These are phyloP conservation scores for Drosophila mimica DNA, from an alignment of 2,888 invertebrate genomes.

Conservation along the genomic window DNA sequence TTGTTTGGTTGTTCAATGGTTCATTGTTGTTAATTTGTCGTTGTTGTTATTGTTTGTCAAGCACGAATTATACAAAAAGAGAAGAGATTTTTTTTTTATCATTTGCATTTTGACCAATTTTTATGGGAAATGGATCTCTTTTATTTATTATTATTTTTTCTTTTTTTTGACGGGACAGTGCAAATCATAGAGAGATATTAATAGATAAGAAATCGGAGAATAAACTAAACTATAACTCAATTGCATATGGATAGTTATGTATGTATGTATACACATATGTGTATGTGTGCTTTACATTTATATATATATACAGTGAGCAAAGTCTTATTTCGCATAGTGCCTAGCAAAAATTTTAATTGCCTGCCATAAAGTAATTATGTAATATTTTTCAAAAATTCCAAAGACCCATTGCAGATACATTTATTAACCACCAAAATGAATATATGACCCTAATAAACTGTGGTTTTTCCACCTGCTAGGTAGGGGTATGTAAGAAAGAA, in stretches of 20 bases:
- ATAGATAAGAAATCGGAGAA: constrained; percentile 8
- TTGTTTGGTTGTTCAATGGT: not conserved
- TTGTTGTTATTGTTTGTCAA: constrained; percentile 44
- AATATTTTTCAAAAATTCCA: no score
- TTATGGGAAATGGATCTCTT: constrained; percentile 17
- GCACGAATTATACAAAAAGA: constrained; percentile 55
- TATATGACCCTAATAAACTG: no score
- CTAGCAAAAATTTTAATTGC: no score
- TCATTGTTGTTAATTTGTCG: constrained; percentile 5
- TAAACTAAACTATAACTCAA: constrained; percentile 29
- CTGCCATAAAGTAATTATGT: no score
- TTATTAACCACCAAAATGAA: no score
- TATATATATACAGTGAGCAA: no score
- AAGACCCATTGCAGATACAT: no score
- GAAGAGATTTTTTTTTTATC: constrained; percentile 26
- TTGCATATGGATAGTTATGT: constrained; percentile 4
- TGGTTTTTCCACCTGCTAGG: no score
- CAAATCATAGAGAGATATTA: constrained; percentile 35
- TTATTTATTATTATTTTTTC: constrained; percentile 3
- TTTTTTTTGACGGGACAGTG: constrained; percentile 21
- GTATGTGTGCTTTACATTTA: not conserved
- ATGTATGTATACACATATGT: not conserved
- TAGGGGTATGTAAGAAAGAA: no score
- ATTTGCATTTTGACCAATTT: constrained; percentile 19
- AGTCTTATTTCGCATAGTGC: no score